Percentiles rank a stretch among this genome's conserved stretches.
Conservation (phyloP, 1,140 invertebrate genomes). For the Drosophila athabasca region DNA sequence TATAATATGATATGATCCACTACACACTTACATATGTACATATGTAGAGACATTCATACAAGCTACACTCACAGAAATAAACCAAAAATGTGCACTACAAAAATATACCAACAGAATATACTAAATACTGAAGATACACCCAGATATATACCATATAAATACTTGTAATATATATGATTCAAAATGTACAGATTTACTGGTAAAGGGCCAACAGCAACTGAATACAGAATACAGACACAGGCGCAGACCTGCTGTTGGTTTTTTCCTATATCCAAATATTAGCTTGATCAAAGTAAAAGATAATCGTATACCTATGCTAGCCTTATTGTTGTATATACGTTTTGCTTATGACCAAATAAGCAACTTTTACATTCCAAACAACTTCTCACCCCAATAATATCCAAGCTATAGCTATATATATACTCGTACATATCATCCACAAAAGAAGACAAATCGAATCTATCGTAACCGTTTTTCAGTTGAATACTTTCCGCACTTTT, state of each 20-base stretch:
- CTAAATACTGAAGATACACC: constrained; percentile 29
- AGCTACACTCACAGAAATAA: constrained; percentile 54
- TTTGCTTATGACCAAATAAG: constrained; percentile 53
- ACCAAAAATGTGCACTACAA: constrained; percentile 53
- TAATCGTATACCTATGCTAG: constrained; percentile 37
- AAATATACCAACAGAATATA: constrained; percentile 70
- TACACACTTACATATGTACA: neutral
- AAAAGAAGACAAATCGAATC: constrained; percentile 47
- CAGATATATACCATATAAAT: constrained; percentile 29
- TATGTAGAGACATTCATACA: constrained; percentile 3
- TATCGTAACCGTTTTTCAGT: constrained; percentile 54
- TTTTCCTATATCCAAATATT: constrained; percentile 40
- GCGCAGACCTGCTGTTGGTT: neutral
- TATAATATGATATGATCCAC: too few species aligned
- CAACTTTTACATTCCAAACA: constrained; percentile 48
- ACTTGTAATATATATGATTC: constrained; percentile 34
- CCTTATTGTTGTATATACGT: constrained; percentile 70
- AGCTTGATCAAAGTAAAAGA: constrained; percentile 39
- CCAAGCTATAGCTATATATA: constrained; percentile 10
- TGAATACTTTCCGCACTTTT: constrained; percentile 59
- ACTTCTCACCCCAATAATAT: constrained; percentile 30
- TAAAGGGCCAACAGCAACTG: constrained; percentile 7
- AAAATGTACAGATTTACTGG: constrained; percentile 1
- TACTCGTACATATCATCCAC: constrained; percentile 36
- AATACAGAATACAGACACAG: too few species aligned